Percentiles rank a stretch among this genome's conserved stretches.
These are phyloP conservation scores for Myzus persicae DNA, from an alignment of 1,140 invertebrate species.

Conservation along the genomic window DNA sequence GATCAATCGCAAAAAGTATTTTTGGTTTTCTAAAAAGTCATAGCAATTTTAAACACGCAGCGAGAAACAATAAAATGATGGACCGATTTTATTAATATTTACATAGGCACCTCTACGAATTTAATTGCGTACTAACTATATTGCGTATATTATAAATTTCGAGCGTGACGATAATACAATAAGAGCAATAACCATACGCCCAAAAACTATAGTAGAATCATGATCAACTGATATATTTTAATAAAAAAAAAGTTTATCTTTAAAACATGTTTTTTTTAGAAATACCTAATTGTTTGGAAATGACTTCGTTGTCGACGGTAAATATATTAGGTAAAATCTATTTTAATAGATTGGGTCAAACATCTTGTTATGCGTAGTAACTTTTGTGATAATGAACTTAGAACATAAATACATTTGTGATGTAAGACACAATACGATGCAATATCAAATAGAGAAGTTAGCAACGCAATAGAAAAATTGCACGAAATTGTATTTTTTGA, in stretches of 20 bases:
- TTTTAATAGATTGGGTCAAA: neutral
- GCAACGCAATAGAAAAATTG: too few relatives aligned
- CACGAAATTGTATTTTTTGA: neutral
- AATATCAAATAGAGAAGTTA: neutral
- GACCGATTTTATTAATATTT: neutral
- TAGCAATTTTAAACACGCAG: rapidly evolving
- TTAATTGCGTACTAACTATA: neutral
- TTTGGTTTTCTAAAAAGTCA: neutral
- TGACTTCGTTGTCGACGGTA: neutral
- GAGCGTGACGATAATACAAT: neutral
- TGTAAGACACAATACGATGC: too few relatives aligned
- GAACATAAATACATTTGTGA: too few relatives aligned
- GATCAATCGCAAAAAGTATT: neutral
- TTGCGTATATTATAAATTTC: neutral
- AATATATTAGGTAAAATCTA: neutral
- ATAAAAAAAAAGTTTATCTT: neutral
- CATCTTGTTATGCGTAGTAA: neutral
- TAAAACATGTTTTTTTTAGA: neutral
- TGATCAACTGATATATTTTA: neutral
- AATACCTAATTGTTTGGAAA: neutral
- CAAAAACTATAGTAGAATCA: neutral
- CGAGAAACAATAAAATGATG: neutral
- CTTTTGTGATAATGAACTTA: neutral
- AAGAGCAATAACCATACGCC: neutral
- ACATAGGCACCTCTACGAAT: neutral